Conservation (phyloP, 1,140 invertebrate species). For the Drosophila guanche region DNA sequence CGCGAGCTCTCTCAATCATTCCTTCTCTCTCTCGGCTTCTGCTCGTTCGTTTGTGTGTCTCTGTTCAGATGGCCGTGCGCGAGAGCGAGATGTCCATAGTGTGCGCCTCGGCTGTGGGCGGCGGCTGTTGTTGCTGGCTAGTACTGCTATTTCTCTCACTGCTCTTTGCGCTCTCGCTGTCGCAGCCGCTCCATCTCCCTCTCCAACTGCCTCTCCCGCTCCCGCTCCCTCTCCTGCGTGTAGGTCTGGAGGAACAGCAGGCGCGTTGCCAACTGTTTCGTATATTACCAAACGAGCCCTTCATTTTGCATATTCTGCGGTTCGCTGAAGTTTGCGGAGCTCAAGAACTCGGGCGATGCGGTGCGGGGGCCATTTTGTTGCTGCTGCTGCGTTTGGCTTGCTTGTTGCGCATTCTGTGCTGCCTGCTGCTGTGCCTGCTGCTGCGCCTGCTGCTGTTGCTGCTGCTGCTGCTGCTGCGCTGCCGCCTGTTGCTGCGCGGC, state of each 20-base stretch:
- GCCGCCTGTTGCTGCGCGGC: slow-evolving; percentile 74
- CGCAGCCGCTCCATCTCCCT: slow-evolving; percentile 39
- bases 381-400: slow-evolving; percentile 67
- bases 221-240: slow-evolving; percentile 52
- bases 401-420: slow-evolving; percentile 83
- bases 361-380: slow-evolving; percentile 83
- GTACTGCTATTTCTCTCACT: background rate
- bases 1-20: background rate
- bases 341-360: slow-evolving; percentile 85
- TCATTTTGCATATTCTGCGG: slow-evolving; percentile 89
- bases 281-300: slow-evolving; percentile 88
- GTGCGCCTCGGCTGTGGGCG: slow-evolving; percentile 39
- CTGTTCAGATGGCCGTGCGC: slow-evolving; percentile 13
- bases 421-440: slow-evolving; percentile 52
- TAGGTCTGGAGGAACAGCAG: slow-evolving; percentile 71
- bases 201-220: slow-evolving; percentile 38
- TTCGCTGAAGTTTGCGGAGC: slow-evolving; percentile 87
- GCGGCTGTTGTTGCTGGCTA: slow-evolving; percentile 32
- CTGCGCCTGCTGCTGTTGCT: slow-evolving; percentile 43
- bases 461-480: slow-evolving; percentile 59
- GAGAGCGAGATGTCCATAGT: slow-evolving; percentile 58
- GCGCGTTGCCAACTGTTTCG: slow-evolving; percentile 82
- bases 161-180: slow-evolving; percentile 21
- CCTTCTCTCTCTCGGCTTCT: slow-evolving; percentile 26
- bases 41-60: slow-evolving; percentile 9